Percentiles rank a stretch among this genome's conserved stretches.
Conservation (phyloP, 2,797 vertebrate species). For the Ctenosaura bakeri region DNA sequence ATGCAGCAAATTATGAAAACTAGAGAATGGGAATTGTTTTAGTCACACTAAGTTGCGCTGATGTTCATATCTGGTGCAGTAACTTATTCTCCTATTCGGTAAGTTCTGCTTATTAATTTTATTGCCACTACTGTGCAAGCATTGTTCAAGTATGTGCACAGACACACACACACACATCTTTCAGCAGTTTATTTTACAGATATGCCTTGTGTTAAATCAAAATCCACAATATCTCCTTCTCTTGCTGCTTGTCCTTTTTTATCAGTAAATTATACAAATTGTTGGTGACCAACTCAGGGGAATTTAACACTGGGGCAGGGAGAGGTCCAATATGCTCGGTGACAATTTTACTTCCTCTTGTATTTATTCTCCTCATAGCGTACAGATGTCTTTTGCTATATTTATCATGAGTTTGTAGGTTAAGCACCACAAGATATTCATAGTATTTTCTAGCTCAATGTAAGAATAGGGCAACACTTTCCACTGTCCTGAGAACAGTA, state of each 20-base stretch:
- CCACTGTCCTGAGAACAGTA: neutral
- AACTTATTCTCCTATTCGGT: constrained; percentile 53
- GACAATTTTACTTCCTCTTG: constrained; percentile 47
- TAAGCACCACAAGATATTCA: constrained; percentile 32
- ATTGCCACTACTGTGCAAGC: constrained; percentile 62
- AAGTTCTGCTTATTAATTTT: constrained; percentile 65
- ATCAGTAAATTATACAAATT: constrained; percentile 59
- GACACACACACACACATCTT: constrained; percentile 37
- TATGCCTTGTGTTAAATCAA: constrained; percentile 37
- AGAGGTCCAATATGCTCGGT: constrained; percentile 55
- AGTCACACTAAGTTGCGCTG: constrained; percentile 63
- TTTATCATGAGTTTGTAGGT: constrained; percentile 35
- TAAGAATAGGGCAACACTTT: constrained; percentile 20
- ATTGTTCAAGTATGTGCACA: constrained; percentile 50
- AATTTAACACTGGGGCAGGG: constrained; percentile 45
- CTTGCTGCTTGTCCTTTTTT: constrained; percentile 15
- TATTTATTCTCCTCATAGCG: constrained; percentile 43
- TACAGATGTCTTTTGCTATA: constrained; percentile 46
- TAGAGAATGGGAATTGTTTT: constrained; percentile 52
- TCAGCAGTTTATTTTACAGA: constrained; percentile 50
- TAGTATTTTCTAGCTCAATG: constrained; percentile 48
- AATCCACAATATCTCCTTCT: constrained; percentile 48
- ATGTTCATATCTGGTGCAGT: constrained; percentile 46
- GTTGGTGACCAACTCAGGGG: constrained; percentile 42
- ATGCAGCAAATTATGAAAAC: constrained; percentile 63